Base-by-base conservation (phyloP, 2,113 vertebrate genomes). In the Megaceryle torquata region DNA sequence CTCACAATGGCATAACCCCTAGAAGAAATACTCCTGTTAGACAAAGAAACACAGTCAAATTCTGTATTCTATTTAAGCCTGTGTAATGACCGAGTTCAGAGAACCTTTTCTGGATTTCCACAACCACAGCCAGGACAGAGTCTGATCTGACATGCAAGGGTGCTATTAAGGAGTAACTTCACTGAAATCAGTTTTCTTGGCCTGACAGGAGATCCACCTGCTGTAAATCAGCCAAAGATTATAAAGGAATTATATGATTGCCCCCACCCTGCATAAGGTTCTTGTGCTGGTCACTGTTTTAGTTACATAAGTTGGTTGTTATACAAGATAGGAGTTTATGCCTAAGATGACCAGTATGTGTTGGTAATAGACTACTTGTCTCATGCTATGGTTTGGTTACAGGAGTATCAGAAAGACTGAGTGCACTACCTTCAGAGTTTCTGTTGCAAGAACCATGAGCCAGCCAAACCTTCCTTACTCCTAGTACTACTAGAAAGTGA, bases 1-100 rank as follows among this genome's bases (percentile, higher is more conserved):
- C 60, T 96, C 7, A 37, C 51, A 43, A 22, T 79, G 22, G 17
- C 59, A 8, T 37, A 92, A 37, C 48, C 44, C 11, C 56, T 74
- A 29, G 17, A 51, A 50, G 29, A 95, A 96, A 86, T 82, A 76
- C 60, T 67, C 26, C 43, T 57, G 10, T 56, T 91, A 93, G 72
- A 70, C 54, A 89, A 90, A 91, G 85, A 84, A 94, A 94, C 20
- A 72, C 25, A 59, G 33, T 35, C 22, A 60, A 71, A 86, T 64
- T 68, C 51, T 89, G 7, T 72, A 25, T 8, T 84, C 35, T 53
- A 18, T 41, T 88, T 82, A 85, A 51, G 41, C 8, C 24, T 59
- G 6, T 59, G 46, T 46, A 77, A 86, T 20, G 22, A 63, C 28
- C 53, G 48, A 54, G 15, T 77, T 91, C 54, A 81, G 54, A 93